A percentile compares a stretch with the other conserved stretches of the same genome.
These are phyloP conservation scores for Neoaliturus tenellus DNA, from an alignment of 2,888 invertebrate genomes.

Conservation along the genomic window DNA sequence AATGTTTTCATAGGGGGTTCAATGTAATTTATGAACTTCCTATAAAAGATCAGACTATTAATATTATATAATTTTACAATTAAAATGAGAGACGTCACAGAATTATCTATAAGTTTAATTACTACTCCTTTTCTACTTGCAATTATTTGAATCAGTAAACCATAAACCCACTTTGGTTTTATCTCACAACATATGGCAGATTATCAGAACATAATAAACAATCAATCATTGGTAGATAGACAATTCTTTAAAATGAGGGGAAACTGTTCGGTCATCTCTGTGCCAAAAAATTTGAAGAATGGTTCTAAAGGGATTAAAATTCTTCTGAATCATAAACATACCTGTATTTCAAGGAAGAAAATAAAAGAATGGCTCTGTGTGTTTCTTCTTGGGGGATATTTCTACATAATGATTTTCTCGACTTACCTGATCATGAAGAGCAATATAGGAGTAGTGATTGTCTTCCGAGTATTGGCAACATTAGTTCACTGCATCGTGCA, in stretches of 20 bases:
- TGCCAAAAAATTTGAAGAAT: background rate
- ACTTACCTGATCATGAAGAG: constrained; percentile 10
- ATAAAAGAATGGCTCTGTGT: background rate
- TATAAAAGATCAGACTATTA: no score
- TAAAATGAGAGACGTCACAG: no score
- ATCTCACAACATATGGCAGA: no score
- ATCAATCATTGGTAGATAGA: no score
- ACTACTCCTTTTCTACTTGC: no score
- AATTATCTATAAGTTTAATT: no score
- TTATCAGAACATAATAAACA: no score
- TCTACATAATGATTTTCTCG: background rate
- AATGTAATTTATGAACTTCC: no score
- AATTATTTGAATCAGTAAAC: no score
- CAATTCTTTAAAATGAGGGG: background rate
- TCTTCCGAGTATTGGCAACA: background rate
- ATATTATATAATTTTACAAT: no score
- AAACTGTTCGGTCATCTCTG: background rate
- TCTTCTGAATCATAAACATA: background rate
- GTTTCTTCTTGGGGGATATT: background rate
- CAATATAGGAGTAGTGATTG: background rate
- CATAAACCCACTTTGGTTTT: no score
- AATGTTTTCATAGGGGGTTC: no score
- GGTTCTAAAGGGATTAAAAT: background rate
- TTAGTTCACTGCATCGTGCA: background rate
- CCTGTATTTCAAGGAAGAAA: background rate